A percentile compares a stretch with the other conserved stretches of the same genome.
These are phyloP conservation scores for Drosophila birchii DNA, from an alignment of 2,888 invertebrate species.

Conservation along the genomic window DNA sequence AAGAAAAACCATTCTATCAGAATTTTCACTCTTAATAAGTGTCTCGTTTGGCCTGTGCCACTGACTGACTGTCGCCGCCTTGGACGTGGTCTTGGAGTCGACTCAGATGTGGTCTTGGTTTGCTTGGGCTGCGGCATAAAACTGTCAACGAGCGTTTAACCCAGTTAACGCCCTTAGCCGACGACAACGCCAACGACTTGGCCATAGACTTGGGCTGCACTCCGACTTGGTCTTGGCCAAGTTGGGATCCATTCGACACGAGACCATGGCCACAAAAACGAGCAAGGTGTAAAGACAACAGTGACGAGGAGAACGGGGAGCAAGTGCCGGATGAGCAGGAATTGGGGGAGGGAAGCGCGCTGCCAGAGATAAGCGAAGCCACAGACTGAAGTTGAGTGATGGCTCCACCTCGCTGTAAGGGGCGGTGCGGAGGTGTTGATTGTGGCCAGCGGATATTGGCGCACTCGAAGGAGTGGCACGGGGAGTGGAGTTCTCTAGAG, in stretches of 20 bases:
- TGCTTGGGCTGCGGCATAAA: conserved; percentile 58
- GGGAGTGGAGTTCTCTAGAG: conserved; percentile 7
- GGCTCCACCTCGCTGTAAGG: conserved; percentile 54
- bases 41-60: conserved; percentile 73
- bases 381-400: conserved; percentile 63
- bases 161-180: conserved; percentile 75
- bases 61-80: conserved; percentile 62
- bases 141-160: conserved; percentile 77
- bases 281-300: conserved; percentile 68
- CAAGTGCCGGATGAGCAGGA: conserved; percentile 3
- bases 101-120: conserved; percentile 14
- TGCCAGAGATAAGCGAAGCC: conserved; percentile 59
- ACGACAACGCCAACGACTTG: conserved; percentile 35
- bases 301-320: neutral
- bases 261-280: conserved; percentile 44
- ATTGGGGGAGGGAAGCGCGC: neutral
- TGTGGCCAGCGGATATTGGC: conserved; percentile 69
- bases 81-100: conserved; percentile 12
- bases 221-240: conserved; percentile 26
- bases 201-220: conserved; percentile 7
- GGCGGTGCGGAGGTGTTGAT: conserved; percentile 66
- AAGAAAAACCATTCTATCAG: conserved; percentile 63
- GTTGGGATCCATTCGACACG: conserved; percentile 58
- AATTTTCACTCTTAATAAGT: conserved; percentile 79
- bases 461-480: conserved; percentile 16